Conservation (phyloP, 2,888 invertebrate species). For the Pecten maximus region DNA sequence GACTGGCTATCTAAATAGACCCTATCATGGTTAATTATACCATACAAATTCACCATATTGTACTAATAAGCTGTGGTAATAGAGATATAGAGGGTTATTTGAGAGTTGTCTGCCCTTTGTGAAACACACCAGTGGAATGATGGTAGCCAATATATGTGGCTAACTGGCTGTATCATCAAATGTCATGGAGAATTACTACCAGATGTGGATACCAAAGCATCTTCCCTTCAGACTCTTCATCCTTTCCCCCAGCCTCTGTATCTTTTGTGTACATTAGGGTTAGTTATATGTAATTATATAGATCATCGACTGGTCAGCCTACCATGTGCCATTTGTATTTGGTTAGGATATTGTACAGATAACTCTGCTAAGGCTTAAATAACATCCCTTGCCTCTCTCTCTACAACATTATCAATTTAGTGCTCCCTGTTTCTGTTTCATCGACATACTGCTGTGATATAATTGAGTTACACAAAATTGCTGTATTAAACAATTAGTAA, state of each 20-base stretch:
- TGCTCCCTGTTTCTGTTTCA: neutral
- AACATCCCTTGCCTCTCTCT: neutral
- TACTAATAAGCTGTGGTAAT: neutral
- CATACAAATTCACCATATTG: neutral
- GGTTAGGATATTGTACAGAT: neutral
- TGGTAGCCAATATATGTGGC: neutral
- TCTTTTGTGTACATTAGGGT: neutral
- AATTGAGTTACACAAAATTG: neutral
- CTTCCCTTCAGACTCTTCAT: neutral
- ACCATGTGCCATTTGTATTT: neutral
- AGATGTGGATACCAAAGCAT: neutral
- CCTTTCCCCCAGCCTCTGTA: neutral
- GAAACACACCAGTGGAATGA: neutral
- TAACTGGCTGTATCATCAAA: neutral
- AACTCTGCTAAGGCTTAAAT: neutral
- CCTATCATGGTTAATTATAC: neutral
- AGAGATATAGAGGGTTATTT: neutral
- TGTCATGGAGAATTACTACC: slow-evolving; percentile 9
- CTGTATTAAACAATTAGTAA: neutral
- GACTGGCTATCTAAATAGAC: neutral
- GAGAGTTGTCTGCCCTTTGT: slow-evolving; percentile 2
- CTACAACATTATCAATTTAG: neutral
- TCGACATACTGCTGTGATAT: neutral
- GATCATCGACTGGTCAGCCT: neutral
- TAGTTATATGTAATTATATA: neutral